phyloP scores from a whole-genome alignment of 53 echinoderm and acorn worm species.

The Luidia sarsii region DNA sequence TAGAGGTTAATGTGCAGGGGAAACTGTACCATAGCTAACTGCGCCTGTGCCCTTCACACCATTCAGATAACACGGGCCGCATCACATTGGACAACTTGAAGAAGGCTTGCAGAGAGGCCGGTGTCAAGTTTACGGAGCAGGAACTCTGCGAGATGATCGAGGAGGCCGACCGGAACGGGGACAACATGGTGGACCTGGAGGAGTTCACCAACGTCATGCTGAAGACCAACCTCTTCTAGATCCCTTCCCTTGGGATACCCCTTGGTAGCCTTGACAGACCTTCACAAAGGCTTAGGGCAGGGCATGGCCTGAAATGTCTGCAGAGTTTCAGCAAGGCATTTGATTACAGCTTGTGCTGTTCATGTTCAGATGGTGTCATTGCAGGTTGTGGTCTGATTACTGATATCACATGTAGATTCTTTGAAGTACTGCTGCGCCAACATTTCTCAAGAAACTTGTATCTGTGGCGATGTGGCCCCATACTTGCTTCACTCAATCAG shows the following conservation, averaged over 20 bases:
- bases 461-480: too few species aligned
- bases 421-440: too few species aligned
- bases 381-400: too few species aligned
- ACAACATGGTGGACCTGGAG: constrained; percentile 80
- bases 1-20: too few species aligned
- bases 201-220: constrained; percentile 90
- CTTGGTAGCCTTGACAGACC: background rate
- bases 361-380: too few species aligned
- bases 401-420: too few species aligned
- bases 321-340: background rate
- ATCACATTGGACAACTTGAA: constrained; percentile 88
- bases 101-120: constrained; percentile 89
- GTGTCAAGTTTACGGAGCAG: constrained; percentile 80
- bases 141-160: constrained; percentile 94
- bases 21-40: too few species aligned
- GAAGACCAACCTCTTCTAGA: constrained; percentile 89
- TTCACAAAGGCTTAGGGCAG: background rate
- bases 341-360: too few species aligned
- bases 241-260: background rate
- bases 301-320: background rate
- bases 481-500: too few species aligned
- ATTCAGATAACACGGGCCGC: constrained; percentile 76
- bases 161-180: constrained; percentile 92
- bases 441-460: too few species aligned
- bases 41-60: too few species aligned